A percentile compares a stretch with the other conserved stretches of the same genome.
Evolutionary conservation across 1,140 invertebrate species (phyloP).

Genomic region (Platyscapa corneri): DNA sequence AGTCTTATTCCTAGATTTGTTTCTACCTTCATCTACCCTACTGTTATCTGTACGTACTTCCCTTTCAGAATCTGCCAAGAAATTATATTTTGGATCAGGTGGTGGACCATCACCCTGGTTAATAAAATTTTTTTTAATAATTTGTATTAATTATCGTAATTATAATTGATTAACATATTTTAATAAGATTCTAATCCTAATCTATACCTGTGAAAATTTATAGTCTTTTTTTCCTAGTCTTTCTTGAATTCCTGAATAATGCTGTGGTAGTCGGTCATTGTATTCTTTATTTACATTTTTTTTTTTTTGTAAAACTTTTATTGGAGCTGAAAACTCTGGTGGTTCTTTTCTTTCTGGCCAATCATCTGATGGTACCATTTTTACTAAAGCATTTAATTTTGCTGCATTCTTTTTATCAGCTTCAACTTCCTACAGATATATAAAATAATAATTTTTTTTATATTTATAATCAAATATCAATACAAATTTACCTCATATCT

Average conservation of each 20-base stretch:
- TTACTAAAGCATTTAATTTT: constrained; percentile 71
- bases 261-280: constrained; percentile 54
- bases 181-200: neutral
- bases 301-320: constrained; percentile 54
- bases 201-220: constrained; percentile 65
- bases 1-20: constrained; percentile 59
- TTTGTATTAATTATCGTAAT: neutral
- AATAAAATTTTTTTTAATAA: constrained; percentile 35
- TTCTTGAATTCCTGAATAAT: constrained; percentile 53
- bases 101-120: constrained; percentile 71
- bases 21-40: constrained; percentile 60
- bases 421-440: constrained; percentile 69
- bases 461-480: neutral
- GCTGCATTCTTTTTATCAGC: constrained; percentile 74
- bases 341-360: constrained; percentile 71
- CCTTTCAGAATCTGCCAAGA: constrained; percentile 72
- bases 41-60: constrained; percentile 61
- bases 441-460: constrained; percentile 42
- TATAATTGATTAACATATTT: too few relatives aligned
- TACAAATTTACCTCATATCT: constrained; percentile 67
- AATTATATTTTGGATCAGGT: constrained; percentile 74
- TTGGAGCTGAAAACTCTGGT: constrained; percentile 64
- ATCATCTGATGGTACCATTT: constrained; percentile 69
- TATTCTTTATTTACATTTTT: constrained; percentile 62
- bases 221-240: constrained; percentile 66